Conservation (phyloP, 2,888 invertebrate species). For the Allophyes oxyacanthae region DNA sequence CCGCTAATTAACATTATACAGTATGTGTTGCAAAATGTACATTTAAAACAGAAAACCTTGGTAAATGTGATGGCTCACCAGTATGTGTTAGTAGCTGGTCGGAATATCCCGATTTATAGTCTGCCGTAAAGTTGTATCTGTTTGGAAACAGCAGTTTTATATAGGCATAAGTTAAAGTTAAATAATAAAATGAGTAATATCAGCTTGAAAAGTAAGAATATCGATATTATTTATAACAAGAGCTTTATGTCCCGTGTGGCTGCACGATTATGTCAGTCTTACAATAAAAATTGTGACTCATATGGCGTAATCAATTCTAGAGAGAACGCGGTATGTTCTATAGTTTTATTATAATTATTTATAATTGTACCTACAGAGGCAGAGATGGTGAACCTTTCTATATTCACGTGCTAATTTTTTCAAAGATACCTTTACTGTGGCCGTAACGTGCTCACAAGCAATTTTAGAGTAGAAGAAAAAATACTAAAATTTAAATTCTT, state of each 20-base stretch:
- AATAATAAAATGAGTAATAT: conserved; percentile 5
- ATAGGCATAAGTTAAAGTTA: background rate
- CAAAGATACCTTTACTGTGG: too few relatives aligned
- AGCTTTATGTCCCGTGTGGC: conserved; percentile 35
- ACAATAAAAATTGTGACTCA: conserved; percentile 56
- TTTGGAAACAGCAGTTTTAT: conserved; percentile 3
- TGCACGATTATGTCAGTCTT: conserved; percentile 51
- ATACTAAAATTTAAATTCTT: too few relatives aligned
- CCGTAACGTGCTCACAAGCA: too few relatives aligned
- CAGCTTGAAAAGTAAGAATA: conserved; percentile 23
- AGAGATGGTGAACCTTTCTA: too few relatives aligned
- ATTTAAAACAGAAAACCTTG: conserved; percentile 37
- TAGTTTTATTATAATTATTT: conserved; percentile 30
- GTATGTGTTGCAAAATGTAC: conserved; percentile 38
- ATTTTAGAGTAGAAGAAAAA: too few relatives aligned
- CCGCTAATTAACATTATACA: conserved; percentile 41
- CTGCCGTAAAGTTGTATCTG: too few relatives aligned
- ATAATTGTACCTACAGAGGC: conserved; percentile 14
- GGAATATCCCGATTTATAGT: conserved; percentile 6
- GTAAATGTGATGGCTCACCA: conserved; percentile 22
- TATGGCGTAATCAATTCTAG: conserved; percentile 40
- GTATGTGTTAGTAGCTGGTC: conserved; percentile 13
- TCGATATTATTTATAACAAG: conserved; percentile 28
- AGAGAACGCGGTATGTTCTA: conserved; percentile 31
- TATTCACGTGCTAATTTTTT: too few relatives aligned